Percentiles rank a stretch among this genome's conserved stretches.
phyloP scores from a whole-genome alignment of 2,113 vertebrate genomes.

The Morone chrysops region DNA sequence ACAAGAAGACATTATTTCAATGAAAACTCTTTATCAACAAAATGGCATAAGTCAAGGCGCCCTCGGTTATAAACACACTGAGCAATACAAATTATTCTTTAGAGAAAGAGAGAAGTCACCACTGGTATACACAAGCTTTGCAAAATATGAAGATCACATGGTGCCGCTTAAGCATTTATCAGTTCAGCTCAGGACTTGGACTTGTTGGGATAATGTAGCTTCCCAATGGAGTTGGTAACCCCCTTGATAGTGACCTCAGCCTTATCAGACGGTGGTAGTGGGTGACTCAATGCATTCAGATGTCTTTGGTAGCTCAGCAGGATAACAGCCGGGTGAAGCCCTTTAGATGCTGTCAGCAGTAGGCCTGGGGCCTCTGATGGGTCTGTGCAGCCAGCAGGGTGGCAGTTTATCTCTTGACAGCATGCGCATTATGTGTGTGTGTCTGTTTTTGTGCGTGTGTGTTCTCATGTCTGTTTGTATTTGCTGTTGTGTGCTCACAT shows the following conservation, averaged over 20 bases:
- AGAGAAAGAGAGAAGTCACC: constrained; percentile 18
- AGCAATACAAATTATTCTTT: constrained; percentile 28
- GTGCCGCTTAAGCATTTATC: constrained; percentile 64
- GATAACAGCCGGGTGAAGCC: constrained; percentile 62
- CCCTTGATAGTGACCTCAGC: constrained; percentile 74
- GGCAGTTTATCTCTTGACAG: constrained; percentile 74
- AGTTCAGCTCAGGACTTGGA: constrained; percentile 63
- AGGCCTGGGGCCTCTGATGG: constrained; percentile 62
- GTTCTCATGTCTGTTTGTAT: constrained; percentile 49
- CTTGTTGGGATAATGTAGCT: constrained; percentile 46
- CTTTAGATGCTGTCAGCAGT: constrained; percentile 78
- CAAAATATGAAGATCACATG: constrained; percentile 49
- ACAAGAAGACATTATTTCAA: constrained; percentile 23
- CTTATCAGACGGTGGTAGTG: constrained; percentile 70
- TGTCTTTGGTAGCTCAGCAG: constrained; percentile 67
- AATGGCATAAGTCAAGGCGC: constrained; percentile 14
- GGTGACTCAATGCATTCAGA: constrained; percentile 65
- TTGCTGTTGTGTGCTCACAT: constrained; percentile 42
- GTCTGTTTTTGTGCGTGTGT: background rate
- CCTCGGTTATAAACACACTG: constrained; percentile 22
- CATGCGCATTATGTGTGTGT: constrained; percentile 50
- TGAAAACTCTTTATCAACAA: constrained; percentile 32
- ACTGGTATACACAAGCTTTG: constrained; percentile 22
- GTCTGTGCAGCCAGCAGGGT: constrained; percentile 65
- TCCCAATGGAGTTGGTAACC: constrained; percentile 56